Conservation (phyloP, 2,888 invertebrate genomes). For the Tanytarsus gracilentus region DNA sequence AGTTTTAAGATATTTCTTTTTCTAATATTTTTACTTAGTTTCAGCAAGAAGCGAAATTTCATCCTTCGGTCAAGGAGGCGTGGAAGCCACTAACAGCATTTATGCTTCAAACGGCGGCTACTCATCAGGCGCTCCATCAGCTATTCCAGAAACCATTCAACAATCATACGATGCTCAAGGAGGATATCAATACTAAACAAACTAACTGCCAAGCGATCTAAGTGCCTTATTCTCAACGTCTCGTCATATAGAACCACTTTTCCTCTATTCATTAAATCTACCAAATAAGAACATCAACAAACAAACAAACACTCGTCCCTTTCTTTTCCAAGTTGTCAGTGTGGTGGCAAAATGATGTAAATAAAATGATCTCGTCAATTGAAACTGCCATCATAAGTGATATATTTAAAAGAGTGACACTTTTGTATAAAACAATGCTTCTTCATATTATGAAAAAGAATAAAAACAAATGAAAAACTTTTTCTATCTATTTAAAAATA, state of each 20-base stretch:
- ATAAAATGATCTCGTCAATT: constrained; percentile 16
- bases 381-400: neutral
- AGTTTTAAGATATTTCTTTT: neutral
- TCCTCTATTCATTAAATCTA: neutral
- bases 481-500: neutral
- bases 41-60: neutral
- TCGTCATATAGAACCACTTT: neutral
- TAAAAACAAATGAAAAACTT: neutral
- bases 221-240: constrained; percentile 15
- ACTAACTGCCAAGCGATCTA: neutral
- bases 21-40: neutral
- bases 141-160: constrained; percentile 23
- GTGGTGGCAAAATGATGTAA: neutral
- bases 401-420: neutral
- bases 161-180: constrained; percentile 16
- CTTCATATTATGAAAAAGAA: constrained; percentile 23
- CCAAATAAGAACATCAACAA: neutral
- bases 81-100: constrained; percentile 15
- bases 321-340: too few relatives aligned
- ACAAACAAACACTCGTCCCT: neutral
- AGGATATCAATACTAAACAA: constrained; percentile 15
- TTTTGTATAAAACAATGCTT: constrained; percentile 16
- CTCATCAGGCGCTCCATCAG: neutral
- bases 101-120: constrained; percentile 22
- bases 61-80: neutral